Evolutionary conservation across 2,888 invertebrate genomes (phyloP).

Genomic region (Drosophila lutescens): DNA sequence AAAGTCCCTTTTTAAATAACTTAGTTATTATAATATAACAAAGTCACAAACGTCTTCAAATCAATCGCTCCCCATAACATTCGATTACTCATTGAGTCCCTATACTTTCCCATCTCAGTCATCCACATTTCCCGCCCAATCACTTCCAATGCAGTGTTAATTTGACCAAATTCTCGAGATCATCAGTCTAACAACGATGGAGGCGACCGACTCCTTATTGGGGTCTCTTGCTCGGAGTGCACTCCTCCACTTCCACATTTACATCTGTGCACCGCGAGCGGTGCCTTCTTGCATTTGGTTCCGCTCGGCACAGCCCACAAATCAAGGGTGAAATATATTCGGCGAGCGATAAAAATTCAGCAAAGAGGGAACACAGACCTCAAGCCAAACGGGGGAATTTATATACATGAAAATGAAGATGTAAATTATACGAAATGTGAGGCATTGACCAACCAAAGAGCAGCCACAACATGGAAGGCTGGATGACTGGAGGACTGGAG

Average conservation of each 20-base stretch:
- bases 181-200: slow-evolving; percentile 52
- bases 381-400: slow-evolving; percentile 58
- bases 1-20: not conserved
- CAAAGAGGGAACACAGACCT: slow-evolving; percentile 37
- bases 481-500: not conserved
- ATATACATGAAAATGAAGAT: slow-evolving; percentile 77
- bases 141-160: slow-evolving; percentile 66
- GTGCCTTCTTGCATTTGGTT: slow-evolving; percentile 42
- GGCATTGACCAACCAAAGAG: slow-evolving; percentile 61
- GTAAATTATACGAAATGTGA: slow-evolving; percentile 77
- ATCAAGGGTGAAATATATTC: slow-evolving; percentile 81
- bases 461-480: slow-evolving; percentile 41
- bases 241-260: not conserved
- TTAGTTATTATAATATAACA: not conserved
- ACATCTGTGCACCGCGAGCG: slow-evolving; percentile 13
- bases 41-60: not conserved
- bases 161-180: slow-evolving; percentile 73
- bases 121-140: not conserved
- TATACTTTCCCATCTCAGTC: not conserved
- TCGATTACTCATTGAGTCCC: not conserved
- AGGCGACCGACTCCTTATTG: slow-evolving; percentile 26
- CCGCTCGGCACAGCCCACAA: slow-evolving; percentile 61
- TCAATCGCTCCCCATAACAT: not conserved
- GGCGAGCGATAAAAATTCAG: slow-evolving; percentile 58
- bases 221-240: slow-evolving; percentile 3